Conservation (phyloP, 2,113 vertebrate species). For the Gavialis gangeticus region DNA sequence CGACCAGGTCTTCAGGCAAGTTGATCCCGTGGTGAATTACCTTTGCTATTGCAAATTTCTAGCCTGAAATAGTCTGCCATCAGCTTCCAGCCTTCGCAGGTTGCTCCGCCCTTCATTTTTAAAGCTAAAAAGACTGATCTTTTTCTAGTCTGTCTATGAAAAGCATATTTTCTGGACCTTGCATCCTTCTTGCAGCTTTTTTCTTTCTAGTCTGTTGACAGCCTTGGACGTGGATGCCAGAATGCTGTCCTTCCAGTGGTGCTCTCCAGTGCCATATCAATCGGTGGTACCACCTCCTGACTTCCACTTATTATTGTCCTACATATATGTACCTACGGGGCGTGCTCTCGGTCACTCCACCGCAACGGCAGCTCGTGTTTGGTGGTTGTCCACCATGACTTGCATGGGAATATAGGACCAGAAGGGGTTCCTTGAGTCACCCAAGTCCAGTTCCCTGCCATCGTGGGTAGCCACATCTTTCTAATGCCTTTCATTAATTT, state of each 20-base stretch:
- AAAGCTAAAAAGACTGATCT: not conserved
- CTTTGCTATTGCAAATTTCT: accelerated
- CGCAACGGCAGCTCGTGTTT: not conserved
- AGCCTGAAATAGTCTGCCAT: not conserved
- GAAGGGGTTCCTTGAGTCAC: not conserved
- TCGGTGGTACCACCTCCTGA: accelerated
- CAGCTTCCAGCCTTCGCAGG: not conserved
- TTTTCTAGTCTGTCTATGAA: not conserved
- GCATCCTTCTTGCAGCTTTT: not conserved
- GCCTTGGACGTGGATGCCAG: not conserved
- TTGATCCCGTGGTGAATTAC: not conserved
- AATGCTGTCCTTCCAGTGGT: not conserved
- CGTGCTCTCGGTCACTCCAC: not conserved
- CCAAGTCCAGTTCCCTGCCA: accelerated
- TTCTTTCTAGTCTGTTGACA: not conserved
- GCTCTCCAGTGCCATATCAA: accelerated
- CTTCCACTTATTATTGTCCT: not conserved
- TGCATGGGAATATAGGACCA: accelerated
- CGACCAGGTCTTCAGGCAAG: accelerated
- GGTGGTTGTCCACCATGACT: not conserved
- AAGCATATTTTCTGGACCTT: not conserved
- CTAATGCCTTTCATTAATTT: not conserved
- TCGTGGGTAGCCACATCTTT: not conserved
- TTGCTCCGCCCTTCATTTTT: not conserved
- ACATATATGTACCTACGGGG: accelerated